These are phyloP conservation scores for Antennarius striatus DNA, from an alignment of 2,113 vertebrate genomes.

Conservation along the genomic window DNA sequence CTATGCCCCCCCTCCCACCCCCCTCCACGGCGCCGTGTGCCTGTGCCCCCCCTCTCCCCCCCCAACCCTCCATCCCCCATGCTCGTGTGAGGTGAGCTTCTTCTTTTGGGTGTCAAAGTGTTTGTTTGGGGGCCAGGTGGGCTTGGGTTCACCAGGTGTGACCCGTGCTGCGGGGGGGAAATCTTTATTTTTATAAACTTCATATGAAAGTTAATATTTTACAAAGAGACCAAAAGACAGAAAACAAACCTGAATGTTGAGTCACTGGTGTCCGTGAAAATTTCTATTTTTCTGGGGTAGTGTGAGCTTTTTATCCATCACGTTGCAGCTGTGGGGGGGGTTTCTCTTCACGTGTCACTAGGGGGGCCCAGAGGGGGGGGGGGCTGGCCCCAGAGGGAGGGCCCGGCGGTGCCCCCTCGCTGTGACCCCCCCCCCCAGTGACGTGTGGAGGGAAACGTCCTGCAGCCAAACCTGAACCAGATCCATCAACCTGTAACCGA, in stretches of 20 bases:
- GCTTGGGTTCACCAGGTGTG: constrained; percentile 83
- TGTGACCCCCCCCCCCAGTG: constrained; percentile 58
- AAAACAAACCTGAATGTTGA: constrained; percentile 98
- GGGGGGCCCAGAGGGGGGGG: too few relatives aligned
- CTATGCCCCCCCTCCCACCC: constrained; percentile 86
- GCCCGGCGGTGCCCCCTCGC: background rate
- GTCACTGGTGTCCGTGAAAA: constrained; percentile 97
- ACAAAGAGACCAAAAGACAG: constrained; percentile 95
- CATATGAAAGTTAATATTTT: constrained; percentile 91
- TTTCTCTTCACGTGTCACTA: constrained; percentile 45
- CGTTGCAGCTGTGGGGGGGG: constrained; percentile 45
- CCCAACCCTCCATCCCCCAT: constrained; percentile 62
- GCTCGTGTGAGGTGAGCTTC: constrained; percentile 24
- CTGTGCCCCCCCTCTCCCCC: constrained; percentile 82
- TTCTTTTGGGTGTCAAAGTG: constrained; percentile 17
- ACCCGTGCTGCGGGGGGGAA: constrained; percentile 81
- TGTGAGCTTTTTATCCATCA: constrained; percentile 98
- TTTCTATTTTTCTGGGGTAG: constrained; percentile 98
- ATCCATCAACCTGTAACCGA: constrained; percentile 80
- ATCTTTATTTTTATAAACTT: constrained; percentile 99
- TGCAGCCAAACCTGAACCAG: constrained; percentile 65
- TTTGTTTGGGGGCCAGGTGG: constrained; percentile 89
- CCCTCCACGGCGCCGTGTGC: constrained; percentile 48
- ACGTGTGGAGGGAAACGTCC: constrained; percentile 49
- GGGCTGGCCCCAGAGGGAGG: too few relatives aligned